Conservation (phyloP, 2,888 invertebrate genomes). For the Fragum sueziense region DNA sequence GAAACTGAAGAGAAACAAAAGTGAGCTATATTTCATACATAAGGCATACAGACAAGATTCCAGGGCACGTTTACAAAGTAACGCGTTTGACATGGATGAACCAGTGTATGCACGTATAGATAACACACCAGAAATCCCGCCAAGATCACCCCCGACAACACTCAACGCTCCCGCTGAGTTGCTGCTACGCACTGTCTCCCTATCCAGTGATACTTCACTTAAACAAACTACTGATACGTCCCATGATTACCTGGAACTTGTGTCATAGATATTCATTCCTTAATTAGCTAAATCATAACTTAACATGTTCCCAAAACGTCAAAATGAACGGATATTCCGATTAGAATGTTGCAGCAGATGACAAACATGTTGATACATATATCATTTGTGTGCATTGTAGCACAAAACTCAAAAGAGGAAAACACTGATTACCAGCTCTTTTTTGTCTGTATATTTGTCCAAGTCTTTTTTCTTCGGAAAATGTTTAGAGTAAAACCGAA, state of each 20-base stretch:
- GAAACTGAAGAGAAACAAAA: constrained; percentile 33
- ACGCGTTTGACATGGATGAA: constrained; percentile 31
- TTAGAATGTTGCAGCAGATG: too few relatives aligned
- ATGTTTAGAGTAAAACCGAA: too few relatives aligned
- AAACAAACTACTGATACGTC: constrained; percentile 18
- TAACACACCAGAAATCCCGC: constrained; percentile 32
- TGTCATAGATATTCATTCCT: too few relatives aligned
- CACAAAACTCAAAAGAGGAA: too few relatives aligned
- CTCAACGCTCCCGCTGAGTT: not conserved
- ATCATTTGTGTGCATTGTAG: too few relatives aligned
- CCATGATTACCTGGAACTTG: constrained; percentile 41
- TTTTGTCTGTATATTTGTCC: too few relatives aligned
- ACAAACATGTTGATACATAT: too few relatives aligned
- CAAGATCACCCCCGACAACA: constrained; percentile 17
- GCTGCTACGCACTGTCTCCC: constrained; percentile 22
- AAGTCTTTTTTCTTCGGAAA: too few relatives aligned
- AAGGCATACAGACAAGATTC: constrained; percentile 48
- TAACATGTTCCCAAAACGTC: too few relatives aligned
- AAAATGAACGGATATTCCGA: too few relatives aligned
- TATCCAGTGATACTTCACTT: constrained; percentile 32
- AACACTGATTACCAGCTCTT: too few relatives aligned
- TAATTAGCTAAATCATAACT: too few relatives aligned
- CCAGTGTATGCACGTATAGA: constrained; percentile 37
- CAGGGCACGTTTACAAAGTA: constrained; percentile 16
- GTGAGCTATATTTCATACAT: constrained; percentile 49